Conservation (phyloP, 2,113 vertebrate genomes). For the Prunella fulvescens region DNA sequence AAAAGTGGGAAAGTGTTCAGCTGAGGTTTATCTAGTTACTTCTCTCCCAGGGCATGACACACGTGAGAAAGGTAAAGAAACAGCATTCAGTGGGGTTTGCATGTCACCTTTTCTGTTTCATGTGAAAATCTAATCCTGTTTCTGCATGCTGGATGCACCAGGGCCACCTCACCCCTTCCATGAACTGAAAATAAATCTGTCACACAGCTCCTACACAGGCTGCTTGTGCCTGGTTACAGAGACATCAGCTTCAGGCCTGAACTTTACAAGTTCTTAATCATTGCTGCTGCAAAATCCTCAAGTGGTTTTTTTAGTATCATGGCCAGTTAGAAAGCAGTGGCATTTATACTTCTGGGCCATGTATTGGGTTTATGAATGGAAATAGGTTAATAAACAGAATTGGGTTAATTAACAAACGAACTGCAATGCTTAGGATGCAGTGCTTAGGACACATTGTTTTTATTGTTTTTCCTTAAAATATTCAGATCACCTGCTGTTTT, state of each 20-base stretch:
- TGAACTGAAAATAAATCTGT: not conserved
- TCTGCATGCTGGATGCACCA: not conserved
- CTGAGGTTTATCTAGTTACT: not conserved
- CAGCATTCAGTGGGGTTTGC: not conserved
- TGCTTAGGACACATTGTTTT: not conserved
- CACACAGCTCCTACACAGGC: not conserved
- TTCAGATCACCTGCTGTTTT: not conserved
- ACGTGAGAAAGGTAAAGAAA: fast-evolving
- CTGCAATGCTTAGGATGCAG: not conserved
- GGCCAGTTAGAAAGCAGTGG: not conserved
- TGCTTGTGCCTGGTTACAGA: not conserved
- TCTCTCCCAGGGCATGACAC: not conserved
- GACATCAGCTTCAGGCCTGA: not conserved
- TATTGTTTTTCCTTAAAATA: not conserved
- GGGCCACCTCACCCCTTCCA: not conserved
- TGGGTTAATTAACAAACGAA: not conserved
- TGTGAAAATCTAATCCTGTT: not conserved
- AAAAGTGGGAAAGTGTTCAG: fast-evolving
- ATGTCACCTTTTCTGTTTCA: fast-evolving
- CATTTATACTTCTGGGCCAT: not conserved
- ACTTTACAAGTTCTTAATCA: not conserved
- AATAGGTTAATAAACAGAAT: not conserved
- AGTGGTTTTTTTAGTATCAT: not conserved
- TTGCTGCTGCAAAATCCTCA: not conserved
- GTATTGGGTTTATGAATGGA: not conserved